phyloP scores from a whole-genome alignment of 2,888 invertebrate genomes.

The Molorchus minor region DNA sequence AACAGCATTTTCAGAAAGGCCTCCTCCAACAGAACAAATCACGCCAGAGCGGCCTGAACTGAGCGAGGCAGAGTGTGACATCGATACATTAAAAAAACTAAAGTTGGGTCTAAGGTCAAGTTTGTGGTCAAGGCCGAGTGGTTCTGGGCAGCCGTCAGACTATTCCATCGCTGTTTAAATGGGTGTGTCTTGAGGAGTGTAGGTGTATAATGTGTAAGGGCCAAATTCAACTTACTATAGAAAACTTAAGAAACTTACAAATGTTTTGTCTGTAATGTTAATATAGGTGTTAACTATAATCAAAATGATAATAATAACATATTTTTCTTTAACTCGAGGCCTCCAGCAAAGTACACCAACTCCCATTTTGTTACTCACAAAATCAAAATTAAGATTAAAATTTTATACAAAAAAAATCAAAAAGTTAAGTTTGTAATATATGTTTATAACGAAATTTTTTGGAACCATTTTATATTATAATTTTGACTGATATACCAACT shows the following conservation, averaged over 20 bases:
- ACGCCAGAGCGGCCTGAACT: conserved; percentile 69
- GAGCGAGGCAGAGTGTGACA: conserved; percentile 77
- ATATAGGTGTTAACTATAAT: conserved; percentile 9
- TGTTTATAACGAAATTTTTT: conserved; percentile 49
- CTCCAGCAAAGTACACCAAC: conserved; percentile 24
- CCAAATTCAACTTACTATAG: neutral
- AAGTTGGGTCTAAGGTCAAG: conserved; percentile 76
- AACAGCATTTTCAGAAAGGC: conserved; percentile 65
- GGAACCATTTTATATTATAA: conserved; percentile 47
- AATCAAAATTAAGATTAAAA: conserved; percentile 49
- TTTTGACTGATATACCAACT: conserved; percentile 38
- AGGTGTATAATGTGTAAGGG: conserved; percentile 26
- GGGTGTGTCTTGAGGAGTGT: conserved; percentile 4
- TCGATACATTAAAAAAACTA: conserved; percentile 77
- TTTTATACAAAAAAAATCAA: conserved; percentile 55
- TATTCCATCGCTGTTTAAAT: conserved; percentile 78
- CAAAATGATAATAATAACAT: conserved; percentile 19
- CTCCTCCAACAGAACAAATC: conserved; percentile 56
- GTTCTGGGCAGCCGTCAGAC: conserved; percentile 68
- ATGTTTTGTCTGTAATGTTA: no score
- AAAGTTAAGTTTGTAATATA: conserved; percentile 52
- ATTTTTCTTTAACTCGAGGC: conserved; percentile 9
- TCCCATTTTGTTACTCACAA: conserved; percentile 43
- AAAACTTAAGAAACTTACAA: no score
- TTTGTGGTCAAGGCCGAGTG: conserved; percentile 74